A percentile compares a stretch with the other conserved stretches of the same genome.
These are phyloP conservation scores for Nerophis lumbriciformis DNA, from an alignment of 2,113 vertebrate genomes.

Conservation along the genomic window DNA sequence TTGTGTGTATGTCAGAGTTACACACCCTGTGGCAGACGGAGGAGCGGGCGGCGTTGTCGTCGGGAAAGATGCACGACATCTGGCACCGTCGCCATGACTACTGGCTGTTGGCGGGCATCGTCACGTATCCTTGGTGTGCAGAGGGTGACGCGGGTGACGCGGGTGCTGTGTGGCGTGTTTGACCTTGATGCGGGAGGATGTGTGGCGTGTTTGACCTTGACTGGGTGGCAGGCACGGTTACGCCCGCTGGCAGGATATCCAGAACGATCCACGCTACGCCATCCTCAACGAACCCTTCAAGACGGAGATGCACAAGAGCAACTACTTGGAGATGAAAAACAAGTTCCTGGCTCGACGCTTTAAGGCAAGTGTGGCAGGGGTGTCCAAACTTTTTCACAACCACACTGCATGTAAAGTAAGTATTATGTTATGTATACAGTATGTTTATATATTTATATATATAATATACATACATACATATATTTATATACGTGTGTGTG, in stretches of 20 bases:
- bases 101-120: slow-evolving; percentile 94
- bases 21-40: slow-evolving; percentile 98
- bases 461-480: too few species aligned
- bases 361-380: slow-evolving; percentile 69
- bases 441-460: too few species aligned
- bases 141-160: too few species aligned
- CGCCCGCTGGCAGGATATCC: slow-evolving; percentile 97
- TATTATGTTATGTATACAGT: too few species aligned
- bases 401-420: too few species aligned
- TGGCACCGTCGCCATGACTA: slow-evolving; percentile 98
- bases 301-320: slow-evolving; percentile 93
- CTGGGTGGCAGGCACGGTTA: slow-evolving; percentile 82
- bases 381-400: too few species aligned
- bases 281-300: slow-evolving; percentile 97
- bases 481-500: too few species aligned
- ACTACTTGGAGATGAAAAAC: slow-evolving; percentile 99
- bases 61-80: slow-evolving; percentile 94
- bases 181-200: slow-evolving; percentile 61
- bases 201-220: slow-evolving; percentile 44
- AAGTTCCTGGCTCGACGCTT: slow-evolving; percentile 96
- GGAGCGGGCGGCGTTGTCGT: slow-evolving; percentile 88
- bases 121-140: slow-evolving; percentile 85
- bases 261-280: slow-evolving; percentile 89
- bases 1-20: slow-evolving; percentile 73
- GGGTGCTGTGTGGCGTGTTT: background rate